These are phyloP conservation scores for Monochamus saltuarius DNA, from an alignment of 1,140 invertebrate species.

Conservation along the genomic window DNA sequence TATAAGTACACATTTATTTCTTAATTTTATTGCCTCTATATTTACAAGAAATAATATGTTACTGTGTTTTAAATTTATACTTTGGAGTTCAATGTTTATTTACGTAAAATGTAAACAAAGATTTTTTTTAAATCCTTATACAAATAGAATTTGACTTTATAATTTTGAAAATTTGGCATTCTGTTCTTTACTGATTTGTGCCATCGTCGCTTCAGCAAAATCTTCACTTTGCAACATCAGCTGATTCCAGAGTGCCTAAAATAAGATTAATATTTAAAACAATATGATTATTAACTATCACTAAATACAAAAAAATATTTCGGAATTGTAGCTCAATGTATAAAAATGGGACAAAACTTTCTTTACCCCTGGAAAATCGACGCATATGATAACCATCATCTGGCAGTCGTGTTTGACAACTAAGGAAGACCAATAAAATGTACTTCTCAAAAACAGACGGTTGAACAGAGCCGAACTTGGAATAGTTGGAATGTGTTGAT, in stretches of 20 bases:
- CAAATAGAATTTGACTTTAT: no score
- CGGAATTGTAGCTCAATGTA: not conserved
- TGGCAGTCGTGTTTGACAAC: not conserved
- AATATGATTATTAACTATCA: not conserved
- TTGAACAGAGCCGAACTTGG: no score
- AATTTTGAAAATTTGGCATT: constrained; percentile 67
- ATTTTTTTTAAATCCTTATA: no score
- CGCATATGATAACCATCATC: not conserved
- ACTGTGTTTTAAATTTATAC: no score
- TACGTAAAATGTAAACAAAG: no score
- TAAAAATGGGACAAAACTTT: not conserved
- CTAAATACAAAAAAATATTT: not conserved
- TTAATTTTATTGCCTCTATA: no score
- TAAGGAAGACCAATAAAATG: not conserved
- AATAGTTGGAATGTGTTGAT: no score
- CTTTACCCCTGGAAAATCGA: not conserved
- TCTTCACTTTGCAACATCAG: constrained; percentile 90
- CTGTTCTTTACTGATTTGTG: constrained; percentile 70
- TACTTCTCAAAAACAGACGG: no score
- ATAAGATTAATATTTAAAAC: constrained; percentile 12
- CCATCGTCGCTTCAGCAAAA: constrained; percentile 76
- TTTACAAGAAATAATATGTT: no score
- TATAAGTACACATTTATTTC: no score
- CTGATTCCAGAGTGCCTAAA: constrained; percentile 67
- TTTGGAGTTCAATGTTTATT: no score